Percentiles rank a stretch among this genome's conserved stretches.
These are phyloP conservation scores for Apostichopus parvimensis DNA, from an alignment of 35 echinoderm and acorn worm genomes.

Conservation along the genomic window DNA sequence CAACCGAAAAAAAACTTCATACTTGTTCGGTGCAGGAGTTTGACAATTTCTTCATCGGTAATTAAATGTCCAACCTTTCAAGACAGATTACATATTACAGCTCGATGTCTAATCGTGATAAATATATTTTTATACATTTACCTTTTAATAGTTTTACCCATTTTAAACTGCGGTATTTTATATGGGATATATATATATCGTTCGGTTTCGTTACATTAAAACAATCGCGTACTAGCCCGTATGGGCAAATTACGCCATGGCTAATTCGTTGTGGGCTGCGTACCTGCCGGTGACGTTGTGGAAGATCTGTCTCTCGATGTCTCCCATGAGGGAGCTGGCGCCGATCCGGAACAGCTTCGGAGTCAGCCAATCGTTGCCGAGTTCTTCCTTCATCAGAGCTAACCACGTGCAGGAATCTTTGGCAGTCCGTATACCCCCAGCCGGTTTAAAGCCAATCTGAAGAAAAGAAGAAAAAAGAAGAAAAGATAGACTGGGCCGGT, in stretches of 20 bases:
- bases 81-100: too few relatives aligned
- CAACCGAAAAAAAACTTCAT: too few relatives aligned
- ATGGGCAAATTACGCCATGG: conserved; percentile 68
- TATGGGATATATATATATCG: too few relatives aligned
- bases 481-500: neutral
- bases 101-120: too few relatives aligned
- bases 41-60: too few relatives aligned
- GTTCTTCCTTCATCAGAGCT: conserved; percentile 96
- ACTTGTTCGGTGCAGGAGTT: too few relatives aligned
- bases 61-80: too few relatives aligned
- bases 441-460: conserved; percentile 92
- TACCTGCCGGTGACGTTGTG: conserved; percentile 91
- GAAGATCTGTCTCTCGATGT: conserved; percentile 92
- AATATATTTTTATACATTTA: too few relatives aligned
- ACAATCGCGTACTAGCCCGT: too few relatives aligned
- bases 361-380: conserved; percentile 92
- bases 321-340: conserved; percentile 80
- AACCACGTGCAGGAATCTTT: conserved; percentile 93
- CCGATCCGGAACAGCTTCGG: conserved; percentile 88
- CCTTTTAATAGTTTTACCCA: too few relatives aligned
- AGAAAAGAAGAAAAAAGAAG: neutral
- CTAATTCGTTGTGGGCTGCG: conserved; percentile 83
- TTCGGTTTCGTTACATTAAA: too few relatives aligned
- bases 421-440: conserved; percentile 90
- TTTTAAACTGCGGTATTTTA: too few relatives aligned